These are phyloP conservation scores for Schizopygopsis malacanthus DNA, from an alignment of 2,797 vertebrate genomes.

Conservation along the genomic window DNA sequence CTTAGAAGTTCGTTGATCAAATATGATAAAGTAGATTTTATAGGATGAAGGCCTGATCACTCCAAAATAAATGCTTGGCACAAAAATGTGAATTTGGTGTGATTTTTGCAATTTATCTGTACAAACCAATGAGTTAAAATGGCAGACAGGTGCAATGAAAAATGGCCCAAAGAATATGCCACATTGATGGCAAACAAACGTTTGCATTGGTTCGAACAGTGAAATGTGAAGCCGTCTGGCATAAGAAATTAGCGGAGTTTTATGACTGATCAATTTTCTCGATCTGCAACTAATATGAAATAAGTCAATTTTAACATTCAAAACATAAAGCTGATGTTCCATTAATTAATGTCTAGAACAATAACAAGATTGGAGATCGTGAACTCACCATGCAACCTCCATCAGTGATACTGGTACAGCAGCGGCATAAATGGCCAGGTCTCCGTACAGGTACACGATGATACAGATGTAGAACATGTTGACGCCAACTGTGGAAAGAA, in stretches of 20 bases:
- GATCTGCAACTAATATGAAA: not conserved
- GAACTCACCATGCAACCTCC: conserved; percentile 95
- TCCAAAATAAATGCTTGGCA: not conserved
- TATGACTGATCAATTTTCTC: not conserved
- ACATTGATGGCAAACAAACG: no score
- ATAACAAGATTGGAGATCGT: not conserved
- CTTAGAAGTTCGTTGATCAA: not conserved
- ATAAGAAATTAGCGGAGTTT: not conserved
- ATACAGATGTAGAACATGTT: conserved; percentile 99
- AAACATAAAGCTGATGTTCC: not conserved
- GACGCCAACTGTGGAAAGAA: conserved; percentile 85
- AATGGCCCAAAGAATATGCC: no score
- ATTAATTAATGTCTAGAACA: not conserved
- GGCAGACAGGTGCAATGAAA: no score
- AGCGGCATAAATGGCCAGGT: conserved; percentile 97
- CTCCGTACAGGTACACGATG: conserved; percentile 96
- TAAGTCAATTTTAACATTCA: not conserved
- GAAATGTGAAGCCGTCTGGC: not conserved
- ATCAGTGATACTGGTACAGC: conserved; percentile 95
- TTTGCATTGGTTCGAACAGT: no score
- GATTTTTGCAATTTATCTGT: not conserved
- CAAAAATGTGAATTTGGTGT: not conserved
- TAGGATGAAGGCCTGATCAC: not conserved
- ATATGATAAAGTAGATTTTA: not conserved
- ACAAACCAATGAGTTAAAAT: no score